Evolutionary conservation across 1,140 invertebrate species (phyloP).

Genomic region (Drosophila chauvacae): DNA sequence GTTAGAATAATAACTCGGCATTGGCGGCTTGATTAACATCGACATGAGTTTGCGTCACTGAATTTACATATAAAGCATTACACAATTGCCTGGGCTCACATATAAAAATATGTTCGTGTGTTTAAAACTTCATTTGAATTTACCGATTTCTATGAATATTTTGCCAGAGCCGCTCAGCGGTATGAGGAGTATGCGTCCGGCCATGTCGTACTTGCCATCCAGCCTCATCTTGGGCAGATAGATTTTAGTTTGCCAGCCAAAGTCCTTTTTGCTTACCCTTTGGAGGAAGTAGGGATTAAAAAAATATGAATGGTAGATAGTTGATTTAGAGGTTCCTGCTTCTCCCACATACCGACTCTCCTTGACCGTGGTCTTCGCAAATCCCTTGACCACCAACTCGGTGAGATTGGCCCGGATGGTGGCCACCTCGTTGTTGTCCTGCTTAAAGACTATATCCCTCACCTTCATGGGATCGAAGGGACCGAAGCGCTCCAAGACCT

Average conservation of each 20-base stretch:
- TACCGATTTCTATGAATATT: constrained; percentile 89
- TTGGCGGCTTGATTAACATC: not conserved
- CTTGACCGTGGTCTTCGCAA: constrained; percentile 86
- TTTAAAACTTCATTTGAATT: not conserved
- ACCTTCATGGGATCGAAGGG: constrained; percentile 72
- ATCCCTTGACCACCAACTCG: constrained; percentile 87
- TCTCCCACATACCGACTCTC: constrained; percentile 85
- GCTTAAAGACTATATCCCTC: constrained; percentile 68
- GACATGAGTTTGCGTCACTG: not conserved
- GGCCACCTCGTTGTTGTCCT: constrained; percentile 86
- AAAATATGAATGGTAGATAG: not conserved
- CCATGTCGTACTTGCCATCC: constrained; percentile 89
- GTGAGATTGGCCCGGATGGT: constrained; percentile 88
- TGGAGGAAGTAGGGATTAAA: not conserved
- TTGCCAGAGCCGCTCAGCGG: constrained; percentile 88
- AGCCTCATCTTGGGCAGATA: constrained; percentile 87
- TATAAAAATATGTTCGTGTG: too few species aligned
- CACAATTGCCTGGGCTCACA: not conserved
- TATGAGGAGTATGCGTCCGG: constrained; percentile 89
- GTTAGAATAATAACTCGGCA: constrained; percentile 6
- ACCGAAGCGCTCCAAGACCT: constrained; percentile 57
- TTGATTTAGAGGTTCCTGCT: not conserved
- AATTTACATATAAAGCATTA: constrained; percentile 4
- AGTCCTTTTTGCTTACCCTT: constrained; percentile 87
- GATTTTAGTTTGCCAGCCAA: constrained; percentile 88